phyloP scores from a whole-genome alignment of 2,113 vertebrate species.

The Boulengeromyrus knoepffleri region DNA sequence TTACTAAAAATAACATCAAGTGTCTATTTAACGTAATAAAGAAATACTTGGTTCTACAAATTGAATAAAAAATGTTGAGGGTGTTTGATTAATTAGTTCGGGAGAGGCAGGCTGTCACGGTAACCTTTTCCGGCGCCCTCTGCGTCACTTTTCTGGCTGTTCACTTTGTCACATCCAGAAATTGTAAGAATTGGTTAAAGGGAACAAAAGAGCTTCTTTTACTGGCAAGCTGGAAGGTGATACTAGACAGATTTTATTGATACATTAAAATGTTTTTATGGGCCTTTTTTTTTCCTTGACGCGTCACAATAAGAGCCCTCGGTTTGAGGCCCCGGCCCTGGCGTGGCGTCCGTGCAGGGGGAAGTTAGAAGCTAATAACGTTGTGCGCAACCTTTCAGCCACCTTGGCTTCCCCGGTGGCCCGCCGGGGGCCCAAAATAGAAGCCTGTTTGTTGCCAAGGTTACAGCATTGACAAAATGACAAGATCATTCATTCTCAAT shows the following conservation, averaged over 20 bases:
- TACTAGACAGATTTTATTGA: background rate
- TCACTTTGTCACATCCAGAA: background rate
- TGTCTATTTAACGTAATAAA: background rate
- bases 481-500: conserved; percentile 70
- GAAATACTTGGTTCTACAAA: background rate
- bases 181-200: background rate
- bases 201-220: background rate
- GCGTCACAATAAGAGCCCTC: background rate
- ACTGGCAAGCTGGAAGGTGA: background rate
- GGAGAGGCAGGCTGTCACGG: background rate
- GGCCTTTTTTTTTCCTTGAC: background rate
- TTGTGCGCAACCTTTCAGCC: conserved; percentile 29
- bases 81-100: background rate
- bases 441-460: conserved; percentile 72
- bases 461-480: conserved; percentile 77
- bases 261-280: background rate
- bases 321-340: background rate
- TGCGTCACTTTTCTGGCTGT: background rate
- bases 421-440: conserved; percentile 62
- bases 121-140: background rate
- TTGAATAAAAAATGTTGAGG: background rate
- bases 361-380: conserved; percentile 13
- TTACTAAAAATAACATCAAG: background rate
- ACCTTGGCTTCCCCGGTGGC: conserved; percentile 47
- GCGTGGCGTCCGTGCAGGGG: background rate